Evolutionary conservation across 1,140 invertebrate species (phyloP), one percentile per base, ranked within the genome.

Genomic region (Cherax destructor): DNA sequence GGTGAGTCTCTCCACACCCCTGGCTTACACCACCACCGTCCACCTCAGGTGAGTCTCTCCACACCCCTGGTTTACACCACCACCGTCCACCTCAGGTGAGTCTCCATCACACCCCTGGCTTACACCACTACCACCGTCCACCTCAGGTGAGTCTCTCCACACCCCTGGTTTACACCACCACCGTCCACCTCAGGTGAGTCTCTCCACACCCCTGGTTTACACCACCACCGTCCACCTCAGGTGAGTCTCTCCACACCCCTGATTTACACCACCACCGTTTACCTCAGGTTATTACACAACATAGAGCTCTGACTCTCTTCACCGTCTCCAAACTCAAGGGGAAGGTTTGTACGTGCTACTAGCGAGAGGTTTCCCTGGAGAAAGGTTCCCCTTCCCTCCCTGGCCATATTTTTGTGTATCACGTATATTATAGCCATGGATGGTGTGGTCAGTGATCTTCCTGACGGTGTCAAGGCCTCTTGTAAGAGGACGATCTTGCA

Each of bases 31-130:
- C 56, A 87, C 86, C 24, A 61, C 86, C 13, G 7, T 87, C 3
- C 76, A 79, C 30, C 86, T 87, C 76, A 87, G 86, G 86, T 87
- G n/a, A n/a, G n/a, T n/a, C n/a, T n/a, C n/a, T n/a, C n/a, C 86
- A 87, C 86, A 24, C 86, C 86, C 16, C 86, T 87, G 7, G 76
- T 52, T 24, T 87, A 87, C 56, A 79, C 72, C 56, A 87, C 86
- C 24, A 61, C 86, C 13, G 7, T 87, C 3, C 76, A 79, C 30
- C 86, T 87, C 76, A 87, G 86, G 86, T 87, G 18, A 59, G 52
- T 41, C 30, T 41, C 30, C 30, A 1, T 87, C 86, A 87, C 86
- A 24, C 86, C 86, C 16, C 86, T 87, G 2, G 76, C 76, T 24
- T 87, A 87, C 56, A 79, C 72, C 76, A 87, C 86, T n/a, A 59